Evolutionary conservation across 2,113 vertebrate species (phyloP).

Genomic region (Zosterops borbonicus): DNA sequence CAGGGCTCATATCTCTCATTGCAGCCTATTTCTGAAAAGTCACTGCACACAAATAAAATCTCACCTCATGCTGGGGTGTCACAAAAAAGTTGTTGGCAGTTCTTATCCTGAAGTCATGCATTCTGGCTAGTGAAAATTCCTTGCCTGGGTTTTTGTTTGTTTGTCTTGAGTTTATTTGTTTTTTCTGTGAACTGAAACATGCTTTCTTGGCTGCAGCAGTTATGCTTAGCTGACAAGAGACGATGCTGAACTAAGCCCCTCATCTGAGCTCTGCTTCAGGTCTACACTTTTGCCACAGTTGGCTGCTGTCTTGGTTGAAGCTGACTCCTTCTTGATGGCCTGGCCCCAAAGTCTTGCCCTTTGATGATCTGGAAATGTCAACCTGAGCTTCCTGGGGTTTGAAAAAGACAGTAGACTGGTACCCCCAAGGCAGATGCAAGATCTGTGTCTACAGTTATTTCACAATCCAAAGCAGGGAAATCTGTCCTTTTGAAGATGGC

Average conservation of each 20-base stretch:
- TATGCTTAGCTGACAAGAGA: not conserved
- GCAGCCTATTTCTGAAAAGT: conserved; percentile 38
- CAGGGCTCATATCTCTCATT: conserved; percentile 11
- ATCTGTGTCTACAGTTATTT: not conserved
- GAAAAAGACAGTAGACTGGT: not conserved
- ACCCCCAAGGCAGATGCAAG: not conserved
- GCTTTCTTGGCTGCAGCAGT: not conserved
- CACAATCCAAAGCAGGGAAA: not conserved
- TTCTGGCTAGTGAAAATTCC: not conserved
- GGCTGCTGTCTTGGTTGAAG: not conserved
- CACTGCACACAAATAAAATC: not conserved
- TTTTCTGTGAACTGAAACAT: not conserved
- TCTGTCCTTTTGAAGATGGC: not conserved
- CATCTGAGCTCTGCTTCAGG: not conserved
- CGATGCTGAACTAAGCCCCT: not conserved
- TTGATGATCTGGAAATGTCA: not conserved
- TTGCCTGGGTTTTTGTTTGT: not conserved
- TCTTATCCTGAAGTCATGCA: not conserved
- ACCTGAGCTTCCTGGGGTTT: not conserved
- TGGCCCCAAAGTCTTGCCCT: not conserved
- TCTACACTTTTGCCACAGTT: not conserved
- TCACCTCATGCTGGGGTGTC: not conserved
- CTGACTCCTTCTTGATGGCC: not conserved
- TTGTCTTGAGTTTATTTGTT: not conserved
- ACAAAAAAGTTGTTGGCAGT: not conserved